These are phyloP conservation scores for Discoglossus pictus DNA, from an alignment of 2,797 vertebrate genomes.

Conservation along the genomic window DNA sequence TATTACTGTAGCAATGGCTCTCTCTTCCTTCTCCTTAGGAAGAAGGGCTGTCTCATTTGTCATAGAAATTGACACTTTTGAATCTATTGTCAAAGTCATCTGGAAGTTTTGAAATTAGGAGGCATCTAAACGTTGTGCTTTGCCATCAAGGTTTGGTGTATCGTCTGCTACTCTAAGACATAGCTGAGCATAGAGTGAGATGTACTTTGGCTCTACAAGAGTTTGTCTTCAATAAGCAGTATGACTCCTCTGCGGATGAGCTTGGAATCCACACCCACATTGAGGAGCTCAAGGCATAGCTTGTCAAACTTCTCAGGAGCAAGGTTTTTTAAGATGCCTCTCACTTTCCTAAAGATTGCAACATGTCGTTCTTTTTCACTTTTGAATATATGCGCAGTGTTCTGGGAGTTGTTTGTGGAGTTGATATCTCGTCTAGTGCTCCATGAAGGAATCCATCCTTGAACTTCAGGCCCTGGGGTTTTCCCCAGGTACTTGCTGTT, in stretches of 20 bases:
- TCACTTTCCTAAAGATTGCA: conserved; percentile 99
- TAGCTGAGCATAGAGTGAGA: conserved; percentile 99
- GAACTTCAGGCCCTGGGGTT: conserved; percentile 99
- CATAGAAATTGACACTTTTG: conserved; percentile 99
- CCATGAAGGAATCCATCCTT: conserved; percentile 99
- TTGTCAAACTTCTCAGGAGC: conserved; percentile 99
- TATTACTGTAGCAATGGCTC: conserved; percentile 97
- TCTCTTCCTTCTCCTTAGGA: conserved; percentile 98
- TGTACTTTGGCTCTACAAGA: conserved; percentile 99
- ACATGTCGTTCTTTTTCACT: conserved; percentile 99
- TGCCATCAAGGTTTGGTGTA: conserved; percentile 99
- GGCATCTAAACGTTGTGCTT: conserved; percentile 99
- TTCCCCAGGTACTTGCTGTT: conserved; percentile 99
- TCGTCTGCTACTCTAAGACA: conserved; percentile 99
- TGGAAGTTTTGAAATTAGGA: conserved; percentile 99
- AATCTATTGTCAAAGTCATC: conserved; percentile 99
- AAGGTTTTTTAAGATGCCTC: conserved; percentile 99
- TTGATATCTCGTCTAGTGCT: conserved; percentile 99
- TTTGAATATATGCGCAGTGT: conserved; percentile 84
- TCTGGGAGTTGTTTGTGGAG: conserved; percentile 90
- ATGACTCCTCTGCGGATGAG: conserved; percentile 99
- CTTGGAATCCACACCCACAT: conserved; percentile 99
- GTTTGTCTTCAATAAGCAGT: conserved; percentile 99
- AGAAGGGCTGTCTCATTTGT: conserved; percentile 98
- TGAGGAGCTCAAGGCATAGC: conserved; percentile 99